Percentiles rank a stretch among this genome's conserved stretches.
Evolutionary conservation across 1,140 invertebrate genomes (phyloP).

Genomic region (Coptotermes formosanus): DNA sequence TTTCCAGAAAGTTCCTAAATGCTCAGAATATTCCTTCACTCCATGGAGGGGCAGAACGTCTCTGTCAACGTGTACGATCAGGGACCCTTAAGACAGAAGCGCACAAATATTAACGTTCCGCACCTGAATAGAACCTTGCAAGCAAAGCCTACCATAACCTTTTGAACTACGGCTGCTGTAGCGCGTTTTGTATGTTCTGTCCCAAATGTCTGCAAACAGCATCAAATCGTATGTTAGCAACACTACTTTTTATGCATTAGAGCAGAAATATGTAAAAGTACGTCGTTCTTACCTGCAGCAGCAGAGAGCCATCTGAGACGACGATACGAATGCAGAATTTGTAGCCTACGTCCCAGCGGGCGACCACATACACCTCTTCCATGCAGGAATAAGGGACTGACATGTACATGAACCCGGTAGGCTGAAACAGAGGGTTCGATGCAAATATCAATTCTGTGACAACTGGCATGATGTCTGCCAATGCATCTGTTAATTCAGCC

Average conservation of each 20-base stretch:
- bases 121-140: too few species aligned
- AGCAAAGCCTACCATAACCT: too few species aligned
- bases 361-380: constrained; percentile 76
- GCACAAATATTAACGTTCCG: too few species aligned
- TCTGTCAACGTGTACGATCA: too few species aligned
- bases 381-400: constrained; percentile 73
- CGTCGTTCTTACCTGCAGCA: constrained; percentile 60
- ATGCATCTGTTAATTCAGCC: too few species aligned
- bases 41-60: too few species aligned
- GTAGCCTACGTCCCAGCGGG: constrained; percentile 75
- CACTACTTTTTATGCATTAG: constrained; percentile 15
- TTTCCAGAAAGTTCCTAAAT: too few species aligned
- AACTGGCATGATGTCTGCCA: too few species aligned
- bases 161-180: too few species aligned
- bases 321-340: constrained; percentile 80
- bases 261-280: not conserved
- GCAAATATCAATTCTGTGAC: not conserved
- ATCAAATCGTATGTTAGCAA: not conserved
- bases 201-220: not conserved
- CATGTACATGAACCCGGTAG: constrained; percentile 68
- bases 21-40: too few species aligned
- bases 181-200: too few species aligned
- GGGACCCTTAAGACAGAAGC: too few species aligned
- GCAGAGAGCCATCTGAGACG: constrained; percentile 71
- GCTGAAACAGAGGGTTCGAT: constrained; percentile 55